phyloP scores from a whole-genome alignment of 2,888 invertebrate species.

The Drosophila meridiana region DNA sequence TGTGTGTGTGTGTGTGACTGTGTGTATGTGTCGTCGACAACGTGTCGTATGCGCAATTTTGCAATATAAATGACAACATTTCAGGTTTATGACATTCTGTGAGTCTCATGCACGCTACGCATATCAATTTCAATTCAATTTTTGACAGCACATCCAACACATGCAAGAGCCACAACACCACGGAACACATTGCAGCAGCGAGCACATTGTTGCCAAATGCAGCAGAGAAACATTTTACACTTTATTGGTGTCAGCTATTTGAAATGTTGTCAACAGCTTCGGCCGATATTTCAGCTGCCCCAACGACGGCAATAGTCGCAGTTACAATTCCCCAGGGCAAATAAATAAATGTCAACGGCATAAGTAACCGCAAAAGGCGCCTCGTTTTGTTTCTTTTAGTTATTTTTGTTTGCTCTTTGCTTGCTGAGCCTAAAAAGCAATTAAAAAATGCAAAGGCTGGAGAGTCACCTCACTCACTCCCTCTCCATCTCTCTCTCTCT shows the following conservation, averaged over 20 bases:
- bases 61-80: slow-evolving; percentile 72
- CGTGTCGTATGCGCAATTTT: slow-evolving; percentile 77
- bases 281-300: slow-evolving; percentile 24
- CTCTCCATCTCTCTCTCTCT: too few species aligned
- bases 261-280: slow-evolving; percentile 66
- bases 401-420: slow-evolving; percentile 1
- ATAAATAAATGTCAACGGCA: slow-evolving; percentile 77
- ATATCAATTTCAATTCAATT: slow-evolving; percentile 79
- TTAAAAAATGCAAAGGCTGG: slow-evolving; percentile 67
- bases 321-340: slow-evolving; percentile 72
- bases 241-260: slow-evolving; percentile 67
- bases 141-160: slow-evolving; percentile 63
- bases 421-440: slow-evolving; percentile 68
- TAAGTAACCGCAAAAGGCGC: slow-evolving; percentile 53
- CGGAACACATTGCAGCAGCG: slow-evolving; percentile 17
- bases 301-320: slow-evolving; percentile 8
- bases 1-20: slow-evolving; percentile 4
- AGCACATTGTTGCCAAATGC: slow-evolving; percentile 34
- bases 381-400: slow-evolving; percentile 20
- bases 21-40: slow-evolving; percentile 22
- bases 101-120: slow-evolving; percentile 58
- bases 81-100: slow-evolving; percentile 65
- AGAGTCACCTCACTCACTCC: background rate
- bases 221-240: slow-evolving; percentile 50
- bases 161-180: slow-evolving; percentile 25